Evolutionary conservation across 64 coral and sea anemone species (phyloP), one percentile per base, ranked within the genome.

Genomic region (Hydrozoanthus tunicans): DNA sequence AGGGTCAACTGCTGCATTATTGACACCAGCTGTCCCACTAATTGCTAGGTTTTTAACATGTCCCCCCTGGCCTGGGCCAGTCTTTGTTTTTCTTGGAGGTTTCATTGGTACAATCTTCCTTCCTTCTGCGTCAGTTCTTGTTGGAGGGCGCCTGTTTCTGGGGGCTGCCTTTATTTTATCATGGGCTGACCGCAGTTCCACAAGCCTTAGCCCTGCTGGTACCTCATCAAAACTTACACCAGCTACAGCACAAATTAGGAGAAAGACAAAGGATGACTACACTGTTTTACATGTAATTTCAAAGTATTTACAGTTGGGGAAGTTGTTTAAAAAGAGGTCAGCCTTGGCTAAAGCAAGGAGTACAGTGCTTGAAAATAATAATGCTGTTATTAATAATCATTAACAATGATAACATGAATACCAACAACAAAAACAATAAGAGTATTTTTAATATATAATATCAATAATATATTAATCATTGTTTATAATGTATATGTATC

Each of bases 91-190:
- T 93, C 91, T 52, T 32, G 4, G 27, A 76, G 89, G 82, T 82
- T 89, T 9, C 60, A 71, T 12, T 17, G 75, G 56, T 60, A 6
- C 70, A 75, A 27, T 26, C 54, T 73, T 73, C 74, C 56, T 79
- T 73, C 24, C 72, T 57, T 83, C 76, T 14, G 95, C 89, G 78
- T 23, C 81, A 23, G 55, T 73, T 32, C 92, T 86, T 62, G 92
- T 79, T 73, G 95, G 95, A 52, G 95, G 95, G 13, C 95, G 59
- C 53, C 95, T 92, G 77, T 92, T 90, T 89, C 83, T 96, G 32
- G 95, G 95, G n/a, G 92, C 92, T 55, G 85, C 74, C 81, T 92
- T 96, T 25, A 96, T 96, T 64, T 89, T 96, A 70, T 96, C 95
- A 83, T 84, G 95, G 0, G 95, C 95, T 71, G 89, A 79, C 62